Evolutionary conservation across 1,140 invertebrate genomes (phyloP).

Genomic region (Drosophila santomea): DNA sequence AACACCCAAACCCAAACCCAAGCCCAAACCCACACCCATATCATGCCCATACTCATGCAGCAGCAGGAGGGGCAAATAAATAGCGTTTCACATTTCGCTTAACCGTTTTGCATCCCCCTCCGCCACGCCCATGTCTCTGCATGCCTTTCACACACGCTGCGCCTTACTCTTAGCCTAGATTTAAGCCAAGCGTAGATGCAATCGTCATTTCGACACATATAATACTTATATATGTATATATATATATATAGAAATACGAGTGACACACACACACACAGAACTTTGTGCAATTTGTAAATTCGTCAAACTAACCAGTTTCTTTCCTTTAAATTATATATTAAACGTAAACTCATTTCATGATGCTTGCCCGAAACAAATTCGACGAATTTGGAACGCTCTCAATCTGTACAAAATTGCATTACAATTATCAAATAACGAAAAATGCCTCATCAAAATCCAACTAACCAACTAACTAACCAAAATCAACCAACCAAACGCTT

Average conservation of each 20-base stretch:
- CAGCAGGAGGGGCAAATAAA: slow-evolving; percentile 66
- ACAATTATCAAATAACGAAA: slow-evolving; percentile 40
- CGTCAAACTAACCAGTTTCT: slow-evolving; percentile 59
- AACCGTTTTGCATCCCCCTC: slow-evolving; percentile 53
- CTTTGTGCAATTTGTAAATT: slow-evolving; percentile 42
- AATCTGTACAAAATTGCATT: slow-evolving; percentile 77
- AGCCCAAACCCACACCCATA: neutral
- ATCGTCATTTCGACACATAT: slow-evolving; percentile 39
- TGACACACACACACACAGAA: neutral
- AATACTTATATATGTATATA: neutral
- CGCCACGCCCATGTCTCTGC: slow-evolving; percentile 34
- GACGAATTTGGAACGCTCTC: slow-evolving; percentile 72
- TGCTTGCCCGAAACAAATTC: slow-evolving; percentile 79
- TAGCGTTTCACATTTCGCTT: slow-evolving; percentile 80
- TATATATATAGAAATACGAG: slow-evolving; percentile 3
- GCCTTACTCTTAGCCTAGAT: slow-evolving; percentile 60
- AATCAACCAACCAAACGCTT: slow-evolving; percentile 66
- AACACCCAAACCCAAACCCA: neutral
- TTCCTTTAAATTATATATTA: slow-evolving; percentile 54
- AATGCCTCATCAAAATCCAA: slow-evolving; percentile 69
- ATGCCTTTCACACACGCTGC: slow-evolving; percentile 34
- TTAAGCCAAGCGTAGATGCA: slow-evolving; percentile 57
- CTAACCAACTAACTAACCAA: slow-evolving; percentile 48
- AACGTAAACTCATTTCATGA: slow-evolving; percentile 75
- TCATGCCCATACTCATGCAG: neutral